These are phyloP conservation scores for Mirza zaza DNA, from an alignment of 2,113 vertebrate species.

Conservation along the genomic window DNA sequence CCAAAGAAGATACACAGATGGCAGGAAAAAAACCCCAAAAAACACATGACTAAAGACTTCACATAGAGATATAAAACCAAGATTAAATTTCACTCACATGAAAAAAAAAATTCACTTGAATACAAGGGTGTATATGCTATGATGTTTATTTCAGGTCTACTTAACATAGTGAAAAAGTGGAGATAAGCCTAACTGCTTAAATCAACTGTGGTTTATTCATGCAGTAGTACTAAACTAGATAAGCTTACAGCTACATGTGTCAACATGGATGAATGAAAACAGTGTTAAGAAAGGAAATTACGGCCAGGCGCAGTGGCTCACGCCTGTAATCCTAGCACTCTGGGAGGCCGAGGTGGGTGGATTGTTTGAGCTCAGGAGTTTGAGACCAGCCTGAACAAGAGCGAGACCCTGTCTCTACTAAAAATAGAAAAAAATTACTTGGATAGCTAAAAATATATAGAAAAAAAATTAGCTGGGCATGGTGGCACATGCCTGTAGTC, in stretches of 20 bases:
- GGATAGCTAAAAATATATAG: too few species aligned
- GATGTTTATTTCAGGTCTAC: neutral
- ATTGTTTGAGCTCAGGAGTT: too few species aligned
- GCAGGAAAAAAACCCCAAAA: neutral
- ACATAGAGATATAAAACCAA: neutral
- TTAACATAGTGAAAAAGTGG: neutral
- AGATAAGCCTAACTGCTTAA: neutral
- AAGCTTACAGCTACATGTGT: neutral
- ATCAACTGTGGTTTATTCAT: neutral
- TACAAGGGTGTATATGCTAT: neutral
- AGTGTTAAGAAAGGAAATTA: neutral
- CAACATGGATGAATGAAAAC: neutral
- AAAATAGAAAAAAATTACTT: too few species aligned
- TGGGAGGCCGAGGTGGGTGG: too few species aligned
- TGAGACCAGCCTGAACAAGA: too few species aligned
- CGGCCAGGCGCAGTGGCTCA: too few species aligned
- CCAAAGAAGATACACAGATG: neutral
- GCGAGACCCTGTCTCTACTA: too few species aligned
- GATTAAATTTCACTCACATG: neutral
- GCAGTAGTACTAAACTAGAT: neutral
- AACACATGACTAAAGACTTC: neutral
- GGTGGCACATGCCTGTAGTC: too few species aligned
- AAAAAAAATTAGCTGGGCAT: too few species aligned
- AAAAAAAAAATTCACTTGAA: neutral
- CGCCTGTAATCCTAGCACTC: too few species aligned